Base-by-base conservation (phyloP, 2,888 invertebrate species). In the Malachius bipustulatus region DNA sequence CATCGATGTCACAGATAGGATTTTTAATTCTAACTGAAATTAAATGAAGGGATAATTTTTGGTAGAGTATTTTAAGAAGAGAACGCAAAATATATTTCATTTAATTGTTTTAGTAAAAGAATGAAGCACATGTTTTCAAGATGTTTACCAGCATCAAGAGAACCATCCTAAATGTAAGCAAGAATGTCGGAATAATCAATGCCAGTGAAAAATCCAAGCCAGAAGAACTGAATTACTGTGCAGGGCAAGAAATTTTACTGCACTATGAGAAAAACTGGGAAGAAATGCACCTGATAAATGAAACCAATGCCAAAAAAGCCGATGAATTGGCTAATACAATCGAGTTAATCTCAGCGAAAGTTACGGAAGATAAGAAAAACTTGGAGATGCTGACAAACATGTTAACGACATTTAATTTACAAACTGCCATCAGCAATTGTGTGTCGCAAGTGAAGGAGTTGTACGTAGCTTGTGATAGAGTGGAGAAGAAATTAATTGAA, bases 231-330 rank as follows among this genome's bases (percentile, higher is more conserved):
- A 68, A 73, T 55, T 62, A 64, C 33, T 70, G 75, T 50, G 79
- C 78, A 45, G 83, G 82, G 3, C 74, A 74, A 16, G 74, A 73
- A 42, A 61, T 82, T 40, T 58, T 83, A 31, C 71, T 73, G 42
- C 74, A 77, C 57, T 82, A 77, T 57, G 80, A 82, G 56, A 64
- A 73, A 30, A 66, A 77, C 41, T 84, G 83, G 83, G 72, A 69
- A 11, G 72, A 75, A 47, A 55, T 82, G 30, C 82, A 82, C 45
- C 67, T 70, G 42, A 66, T 73, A 38, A 75, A 79, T 2, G 81
- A 82, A 47, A 66, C 65, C 33, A 83, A 80, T 53, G 79, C 81
- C 4, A 70, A 63, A 48, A 65, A 65, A 31, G 77, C 74, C 2
- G 71, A 71, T 3, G 57, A 65, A 38, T 63, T 69, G 3, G 73